A percentile compares a stretch with the other conserved stretches of the same genome.
Evolutionary conservation across 2,113 vertebrate species (phyloP).

Genomic region (Triplophysa tibetana): DNA sequence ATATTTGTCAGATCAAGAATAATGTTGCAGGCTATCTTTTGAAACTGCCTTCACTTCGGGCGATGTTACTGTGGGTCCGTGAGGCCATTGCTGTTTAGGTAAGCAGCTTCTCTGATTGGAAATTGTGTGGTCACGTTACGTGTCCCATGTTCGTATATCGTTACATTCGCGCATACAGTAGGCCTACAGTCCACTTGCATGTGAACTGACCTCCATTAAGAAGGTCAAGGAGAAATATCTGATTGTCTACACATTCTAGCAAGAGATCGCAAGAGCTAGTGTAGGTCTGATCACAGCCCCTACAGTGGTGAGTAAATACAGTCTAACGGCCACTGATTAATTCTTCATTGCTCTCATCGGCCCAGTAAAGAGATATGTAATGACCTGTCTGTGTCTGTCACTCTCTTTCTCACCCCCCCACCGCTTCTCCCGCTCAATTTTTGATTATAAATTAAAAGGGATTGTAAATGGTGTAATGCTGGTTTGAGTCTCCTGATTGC

Average conservation of each 20-base stretch:
- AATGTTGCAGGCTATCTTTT: too few species aligned
- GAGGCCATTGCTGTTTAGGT: neutral
- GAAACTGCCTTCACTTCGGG: too few species aligned
- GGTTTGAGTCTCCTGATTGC: conserved; percentile 90
- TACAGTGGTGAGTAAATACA: conserved; percentile 78
- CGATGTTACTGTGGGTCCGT: too few species aligned
- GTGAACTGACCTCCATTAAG: conserved; percentile 54
- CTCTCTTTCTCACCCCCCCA: conserved; percentile 64
- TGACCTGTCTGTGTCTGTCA: conserved; percentile 76
- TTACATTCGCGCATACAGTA: neutral
- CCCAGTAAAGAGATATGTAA: conserved; percentile 93
- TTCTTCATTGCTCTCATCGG: conserved; percentile 98
- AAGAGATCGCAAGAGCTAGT: conserved; percentile 20
- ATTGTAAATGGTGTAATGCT: conserved; percentile 92
- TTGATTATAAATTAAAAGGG: conserved; percentile 98
- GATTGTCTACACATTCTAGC: conserved; percentile 38
- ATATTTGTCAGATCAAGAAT: too few species aligned
- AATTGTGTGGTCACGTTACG: neutral
- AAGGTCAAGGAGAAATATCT: conserved; percentile 56
- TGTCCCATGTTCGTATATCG: neutral
- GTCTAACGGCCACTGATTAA: conserved; percentile 99
- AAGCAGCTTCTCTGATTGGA: neutral
- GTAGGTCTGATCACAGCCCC: conserved; percentile 66
- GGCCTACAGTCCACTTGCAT: conserved; percentile 32
- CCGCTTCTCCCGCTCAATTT: conserved; percentile 85